phyloP scores from a whole-genome alignment of 2,888 invertebrate genomes.

The Limnephilus marmoratus region DNA sequence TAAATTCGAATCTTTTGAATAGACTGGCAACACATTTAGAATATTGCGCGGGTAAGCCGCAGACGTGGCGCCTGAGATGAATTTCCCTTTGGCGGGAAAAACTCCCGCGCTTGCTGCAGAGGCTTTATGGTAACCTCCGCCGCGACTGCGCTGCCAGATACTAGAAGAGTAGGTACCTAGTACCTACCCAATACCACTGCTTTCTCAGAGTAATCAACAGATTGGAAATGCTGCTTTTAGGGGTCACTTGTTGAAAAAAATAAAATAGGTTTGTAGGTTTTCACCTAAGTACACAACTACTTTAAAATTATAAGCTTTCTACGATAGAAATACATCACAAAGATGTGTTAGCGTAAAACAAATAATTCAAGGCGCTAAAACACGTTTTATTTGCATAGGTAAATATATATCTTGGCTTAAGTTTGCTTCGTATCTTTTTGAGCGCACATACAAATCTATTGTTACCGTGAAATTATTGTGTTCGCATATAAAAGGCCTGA shows the following conservation, averaged over 20 bases:
- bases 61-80: conserved; percentile 54
- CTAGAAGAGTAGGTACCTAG: not conserved
- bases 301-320: not conserved
- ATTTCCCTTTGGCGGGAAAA: conserved; percentile 56
- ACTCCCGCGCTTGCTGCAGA: conserved; percentile 39
- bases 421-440: conserved; percentile 45
- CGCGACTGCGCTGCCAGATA: conserved; percentile 11
- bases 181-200: not conserved
- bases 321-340: not conserved
- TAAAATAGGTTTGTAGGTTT: not conserved
- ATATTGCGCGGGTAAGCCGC: conserved; percentile 55
- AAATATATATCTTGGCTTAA: conserved; percentile 19
- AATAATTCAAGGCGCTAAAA: conserved; percentile 2
- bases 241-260: conserved; percentile 14
- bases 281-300: not conserved
- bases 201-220: conserved; percentile 52
- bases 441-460: conserved; percentile 49
- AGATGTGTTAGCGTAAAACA: conserved; percentile 6
- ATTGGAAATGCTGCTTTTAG: conserved; percentile 11
- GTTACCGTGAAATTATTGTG: conserved; percentile 52
- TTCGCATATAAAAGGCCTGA: conserved; percentile 57
- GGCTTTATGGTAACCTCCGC: conserved; percentile 22
- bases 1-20: conserved; percentile 51
- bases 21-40: conserved; percentile 54
- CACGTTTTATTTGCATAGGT: conserved; percentile 39